Percentiles rank a stretch among this genome's conserved stretches.
Evolutionary conservation across 2,888 invertebrate species (phyloP).

Genomic region (Atethmia centrago): DNA sequence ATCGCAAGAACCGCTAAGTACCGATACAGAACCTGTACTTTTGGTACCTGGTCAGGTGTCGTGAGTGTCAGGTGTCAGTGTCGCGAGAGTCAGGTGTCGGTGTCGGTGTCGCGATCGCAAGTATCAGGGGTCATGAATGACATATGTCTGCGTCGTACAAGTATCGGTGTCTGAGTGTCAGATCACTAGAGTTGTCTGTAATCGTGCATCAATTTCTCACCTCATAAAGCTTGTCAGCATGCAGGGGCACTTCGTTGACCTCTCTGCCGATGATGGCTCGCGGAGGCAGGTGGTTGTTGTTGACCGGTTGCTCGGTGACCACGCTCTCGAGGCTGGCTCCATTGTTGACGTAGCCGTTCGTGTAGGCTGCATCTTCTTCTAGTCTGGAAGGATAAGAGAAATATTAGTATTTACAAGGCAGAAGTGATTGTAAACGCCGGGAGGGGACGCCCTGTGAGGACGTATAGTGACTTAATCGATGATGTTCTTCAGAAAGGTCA

Average conservation of each 20-base stretch:
- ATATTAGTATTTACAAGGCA: no score
- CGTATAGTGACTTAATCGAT: no score
- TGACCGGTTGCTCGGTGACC: slow-evolving; percentile 85
- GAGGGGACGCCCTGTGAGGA: no score
- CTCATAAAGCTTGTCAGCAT: slow-evolving; percentile 88
- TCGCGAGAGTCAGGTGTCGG: neutral
- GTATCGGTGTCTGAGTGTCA: neutral
- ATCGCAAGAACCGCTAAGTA: no score
- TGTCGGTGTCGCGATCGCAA: neutral
- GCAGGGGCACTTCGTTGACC: slow-evolving; percentile 83
- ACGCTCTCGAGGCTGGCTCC: slow-evolving; percentile 85
- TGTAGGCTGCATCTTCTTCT: slow-evolving; percentile 90
- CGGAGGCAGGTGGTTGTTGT: slow-evolving; percentile 85
- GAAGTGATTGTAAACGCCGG: no score
- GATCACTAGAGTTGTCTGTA: neutral
- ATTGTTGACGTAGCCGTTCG: slow-evolving; percentile 85
- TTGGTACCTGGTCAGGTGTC: neutral
- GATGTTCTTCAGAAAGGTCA: no score
- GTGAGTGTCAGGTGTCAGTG: neutral
- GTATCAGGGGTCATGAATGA: neutral
- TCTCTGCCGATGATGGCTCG: slow-evolving; percentile 77
- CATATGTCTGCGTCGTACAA: neutral
- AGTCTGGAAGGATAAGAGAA: slow-evolving; percentile 71
- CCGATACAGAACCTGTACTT: no score
- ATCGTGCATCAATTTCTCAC: slow-evolving; percentile 66